These are phyloP conservation scores for Sarcophaga carnaria DNA, from an alignment of 2,888 invertebrate species.

Conservation along the genomic window DNA sequence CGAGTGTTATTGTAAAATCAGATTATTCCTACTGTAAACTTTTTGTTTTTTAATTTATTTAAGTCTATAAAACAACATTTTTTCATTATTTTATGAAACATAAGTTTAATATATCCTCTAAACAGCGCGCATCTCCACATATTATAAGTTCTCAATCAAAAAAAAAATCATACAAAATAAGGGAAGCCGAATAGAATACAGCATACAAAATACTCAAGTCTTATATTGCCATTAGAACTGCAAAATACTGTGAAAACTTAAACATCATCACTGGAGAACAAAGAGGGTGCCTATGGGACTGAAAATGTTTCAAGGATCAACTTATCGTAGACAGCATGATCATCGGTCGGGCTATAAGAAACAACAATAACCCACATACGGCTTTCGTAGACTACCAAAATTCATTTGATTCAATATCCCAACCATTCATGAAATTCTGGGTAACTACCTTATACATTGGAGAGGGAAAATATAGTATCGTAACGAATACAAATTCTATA, in stretches of 20 bases:
- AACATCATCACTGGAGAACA: slow-evolving; percentile 20
- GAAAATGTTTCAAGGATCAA: slow-evolving; percentile 35
- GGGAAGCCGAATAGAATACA: neutral
- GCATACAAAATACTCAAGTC: slow-evolving; percentile 33
- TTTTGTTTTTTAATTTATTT: too few relatives aligned
- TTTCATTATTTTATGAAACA: too few relatives aligned
- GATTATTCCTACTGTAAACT: too few relatives aligned
- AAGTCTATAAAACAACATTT: too few relatives aligned
- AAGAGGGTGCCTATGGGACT: slow-evolving; percentile 8
- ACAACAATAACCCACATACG: neutral
- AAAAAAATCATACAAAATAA: too few relatives aligned
- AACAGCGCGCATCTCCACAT: too few relatives aligned
- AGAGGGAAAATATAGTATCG: neutral
- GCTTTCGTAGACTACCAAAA: slow-evolving; percentile 13
- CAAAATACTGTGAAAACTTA: slow-evolving; percentile 6
- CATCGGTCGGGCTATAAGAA: slow-evolving; percentile 4
- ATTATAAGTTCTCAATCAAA: too few relatives aligned
- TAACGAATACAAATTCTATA: too few relatives aligned
- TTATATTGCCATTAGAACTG: neutral
- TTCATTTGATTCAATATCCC: neutral
- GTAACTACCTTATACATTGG: neutral
- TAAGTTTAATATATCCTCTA: too few relatives aligned
- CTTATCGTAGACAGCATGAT: slow-evolving; percentile 23
- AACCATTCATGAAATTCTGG: neutral
- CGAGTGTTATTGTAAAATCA: too few relatives aligned